Percentiles rank a stretch among this genome's conserved stretches.
Conservation (phyloP, 2,113 vertebrate genomes). For the Alethe castanea region DNA sequence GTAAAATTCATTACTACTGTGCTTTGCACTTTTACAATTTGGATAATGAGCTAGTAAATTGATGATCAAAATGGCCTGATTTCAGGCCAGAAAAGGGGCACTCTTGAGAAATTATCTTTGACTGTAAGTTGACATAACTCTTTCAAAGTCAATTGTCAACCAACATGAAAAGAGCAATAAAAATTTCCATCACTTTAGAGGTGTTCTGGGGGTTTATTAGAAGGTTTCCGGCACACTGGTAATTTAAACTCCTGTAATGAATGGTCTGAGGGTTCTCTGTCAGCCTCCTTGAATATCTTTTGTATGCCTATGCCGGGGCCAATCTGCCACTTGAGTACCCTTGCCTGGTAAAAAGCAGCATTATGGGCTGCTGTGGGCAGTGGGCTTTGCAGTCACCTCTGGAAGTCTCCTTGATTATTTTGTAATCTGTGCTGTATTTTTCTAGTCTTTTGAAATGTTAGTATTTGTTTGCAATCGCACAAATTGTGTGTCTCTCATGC, state of each 20-base stretch:
- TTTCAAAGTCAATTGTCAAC: neutral
- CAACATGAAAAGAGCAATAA: conserved; percentile 30
- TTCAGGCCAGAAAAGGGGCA: neutral
- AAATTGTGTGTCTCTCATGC: neutral
- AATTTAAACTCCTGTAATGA: neutral
- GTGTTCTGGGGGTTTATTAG: neutral
- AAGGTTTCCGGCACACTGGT: neutral
- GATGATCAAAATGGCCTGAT: neutral
- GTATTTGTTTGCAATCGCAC: neutral
- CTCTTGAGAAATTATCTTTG: neutral
- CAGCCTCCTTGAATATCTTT: neutral
- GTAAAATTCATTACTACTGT: neutral
- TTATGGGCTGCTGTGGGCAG: neutral
- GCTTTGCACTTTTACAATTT: neutral
- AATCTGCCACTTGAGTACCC: neutral
- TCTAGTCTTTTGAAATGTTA: neutral
- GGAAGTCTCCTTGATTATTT: neutral
- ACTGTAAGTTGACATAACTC: neutral
- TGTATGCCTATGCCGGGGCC: neutral
- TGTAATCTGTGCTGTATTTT: neutral
- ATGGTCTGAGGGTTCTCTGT: neutral
- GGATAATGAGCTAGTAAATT: neutral
- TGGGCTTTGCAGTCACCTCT: neutral
- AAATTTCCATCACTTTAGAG: neutral
- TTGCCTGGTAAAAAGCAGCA: neutral